These are phyloP conservation scores for Xenopus petersii DNA, from an alignment of 2,797 vertebrate genomes.

Conservation along the genomic window DNA sequence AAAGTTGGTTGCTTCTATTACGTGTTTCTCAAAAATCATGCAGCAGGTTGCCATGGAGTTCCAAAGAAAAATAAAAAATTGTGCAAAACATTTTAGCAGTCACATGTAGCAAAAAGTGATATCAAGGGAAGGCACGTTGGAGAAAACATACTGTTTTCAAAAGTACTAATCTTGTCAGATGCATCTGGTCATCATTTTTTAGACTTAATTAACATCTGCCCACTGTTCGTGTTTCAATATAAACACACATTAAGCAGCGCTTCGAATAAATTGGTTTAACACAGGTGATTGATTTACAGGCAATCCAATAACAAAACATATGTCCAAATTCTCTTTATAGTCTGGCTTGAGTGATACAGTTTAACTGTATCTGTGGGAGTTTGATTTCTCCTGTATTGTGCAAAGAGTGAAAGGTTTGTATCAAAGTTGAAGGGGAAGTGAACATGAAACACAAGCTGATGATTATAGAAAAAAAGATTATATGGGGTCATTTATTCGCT, in stretches of 20 bases:
- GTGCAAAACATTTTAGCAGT: slow-evolving; percentile 50
- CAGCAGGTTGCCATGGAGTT: slow-evolving; percentile 61
- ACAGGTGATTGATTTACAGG: not conserved
- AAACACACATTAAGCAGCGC: not conserved
- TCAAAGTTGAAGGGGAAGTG: too few relatives aligned
- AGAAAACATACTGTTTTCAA: slow-evolving; percentile 10
- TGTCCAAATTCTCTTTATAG: too few relatives aligned
- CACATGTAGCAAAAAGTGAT: slow-evolving; percentile 52
- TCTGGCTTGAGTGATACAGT: too few relatives aligned
- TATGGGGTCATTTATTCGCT: too few relatives aligned
- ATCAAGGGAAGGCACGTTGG: slow-evolving; percentile 56
- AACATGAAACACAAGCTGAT: too few relatives aligned
- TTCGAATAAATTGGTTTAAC: not conserved
- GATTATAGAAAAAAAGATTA: too few relatives aligned
- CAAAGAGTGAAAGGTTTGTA: too few relatives aligned
- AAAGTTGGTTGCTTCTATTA: not conserved
- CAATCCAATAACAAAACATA: too few relatives aligned
- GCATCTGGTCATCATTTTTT: not conserved
- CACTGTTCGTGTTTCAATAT: not conserved
- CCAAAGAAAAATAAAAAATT: slow-evolving; percentile 57
- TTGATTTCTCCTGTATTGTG: too few relatives aligned
- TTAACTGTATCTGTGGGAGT: too few relatives aligned
- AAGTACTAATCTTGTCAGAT: not conserved
- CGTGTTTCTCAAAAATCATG: slow-evolving; percentile 10
- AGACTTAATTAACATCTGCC: slow-evolving; percentile 3